A percentile compares a stretch with the other conserved stretches of the same genome.
These are phyloP conservation scores for Adineta ricciae DNA, from an alignment of 2,888 invertebrate genomes.

Conservation along the genomic window DNA sequence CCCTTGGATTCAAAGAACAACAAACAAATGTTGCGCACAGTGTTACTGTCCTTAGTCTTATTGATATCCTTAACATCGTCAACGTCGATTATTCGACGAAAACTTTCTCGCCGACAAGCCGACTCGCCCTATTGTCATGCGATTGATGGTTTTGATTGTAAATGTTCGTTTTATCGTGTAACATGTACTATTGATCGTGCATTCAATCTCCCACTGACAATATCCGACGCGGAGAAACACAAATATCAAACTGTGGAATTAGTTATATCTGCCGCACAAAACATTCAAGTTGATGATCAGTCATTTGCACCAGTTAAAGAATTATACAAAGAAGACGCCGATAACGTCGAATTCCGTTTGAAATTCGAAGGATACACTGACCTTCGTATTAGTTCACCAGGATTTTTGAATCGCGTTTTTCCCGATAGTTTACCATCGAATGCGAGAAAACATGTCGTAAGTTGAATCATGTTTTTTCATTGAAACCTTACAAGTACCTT, in stretches of 20 bases:
- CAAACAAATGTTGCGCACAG: not conserved
- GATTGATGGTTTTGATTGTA: no score
- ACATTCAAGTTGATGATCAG: not conserved
- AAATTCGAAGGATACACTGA: not conserved
- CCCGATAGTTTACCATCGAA: not conserved
- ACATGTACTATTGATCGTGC: not conserved
- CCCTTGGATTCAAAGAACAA: no score
- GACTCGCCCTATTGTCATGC: no score
- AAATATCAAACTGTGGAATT: not conserved
- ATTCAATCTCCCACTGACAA: not conserved
- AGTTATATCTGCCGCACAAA: not conserved
- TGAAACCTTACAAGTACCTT: no score
- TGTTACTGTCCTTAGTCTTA: not conserved
- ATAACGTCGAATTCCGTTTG: not conserved
- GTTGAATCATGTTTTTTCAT: no score
- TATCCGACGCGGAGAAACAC: not conserved
- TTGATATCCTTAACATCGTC: not conserved
- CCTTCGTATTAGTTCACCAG: not conserved
- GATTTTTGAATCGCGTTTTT: not conserved
- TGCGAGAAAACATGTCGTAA: not conserved
- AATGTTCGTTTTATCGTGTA: no score
- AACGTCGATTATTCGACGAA: no score
- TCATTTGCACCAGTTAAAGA: not conserved
- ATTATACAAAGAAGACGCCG: not conserved
- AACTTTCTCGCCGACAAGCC: no score